These are phyloP conservation scores for Pectinophora gossypiella DNA, from an alignment of 1,140 invertebrate genomes.

Conservation along the genomic window DNA sequence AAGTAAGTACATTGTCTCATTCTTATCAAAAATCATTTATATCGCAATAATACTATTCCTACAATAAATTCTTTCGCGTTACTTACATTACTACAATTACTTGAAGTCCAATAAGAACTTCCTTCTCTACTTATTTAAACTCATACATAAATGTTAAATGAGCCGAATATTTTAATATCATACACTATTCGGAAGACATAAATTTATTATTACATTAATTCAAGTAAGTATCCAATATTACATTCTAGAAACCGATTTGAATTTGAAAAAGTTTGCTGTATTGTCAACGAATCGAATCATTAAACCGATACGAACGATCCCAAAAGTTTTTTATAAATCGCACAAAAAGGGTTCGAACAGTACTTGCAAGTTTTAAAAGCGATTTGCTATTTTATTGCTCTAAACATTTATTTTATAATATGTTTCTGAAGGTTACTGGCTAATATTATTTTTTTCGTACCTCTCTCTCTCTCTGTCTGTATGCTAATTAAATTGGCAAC, in stretches of 20 bases:
- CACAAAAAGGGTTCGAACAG: not conserved
- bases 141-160: slow-evolving; percentile 36
- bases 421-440: no score
- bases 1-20: not conserved
- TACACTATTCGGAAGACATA: slow-evolving; percentile 68
- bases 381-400: no score
- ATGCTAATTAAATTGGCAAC: no score
- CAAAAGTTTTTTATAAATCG: slow-evolving; percentile 1
- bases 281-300: slow-evolving; percentile 2
- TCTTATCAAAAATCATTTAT: slow-evolving; percentile 33
- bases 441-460: no score
- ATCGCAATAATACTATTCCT: slow-evolving; percentile 25
- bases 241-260: slow-evolving; percentile 5
- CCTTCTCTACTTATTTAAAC: slow-evolving; percentile 32
- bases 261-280: not conserved
- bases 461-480: no score
- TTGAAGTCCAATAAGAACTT: slow-evolving; percentile 52
- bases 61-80: slow-evolving; percentile 58
- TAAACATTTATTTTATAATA: no score
- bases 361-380: no score
- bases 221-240: slow-evolving; percentile 23
- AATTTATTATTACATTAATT: slow-evolving; percentile 57
- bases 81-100: slow-evolving; percentile 42
- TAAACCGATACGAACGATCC: slow-evolving; percentile 3
- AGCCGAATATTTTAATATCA: slow-evolving; percentile 56